Conservation (phyloP, 2,888 invertebrate genomes). For the Odontomyia ornata region DNA sequence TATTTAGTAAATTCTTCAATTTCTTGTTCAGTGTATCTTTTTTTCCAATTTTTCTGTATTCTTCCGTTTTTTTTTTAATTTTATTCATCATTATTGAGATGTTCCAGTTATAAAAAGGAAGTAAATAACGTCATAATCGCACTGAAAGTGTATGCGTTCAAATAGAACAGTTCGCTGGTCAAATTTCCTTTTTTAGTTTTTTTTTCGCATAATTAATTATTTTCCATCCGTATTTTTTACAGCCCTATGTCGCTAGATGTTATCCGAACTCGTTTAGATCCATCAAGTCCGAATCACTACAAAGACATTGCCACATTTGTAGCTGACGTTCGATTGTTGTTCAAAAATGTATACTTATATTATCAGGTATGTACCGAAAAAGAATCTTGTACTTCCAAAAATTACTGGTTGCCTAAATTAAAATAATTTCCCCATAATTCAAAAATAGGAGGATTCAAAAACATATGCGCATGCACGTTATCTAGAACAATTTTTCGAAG, state of each 20-base stretch:
- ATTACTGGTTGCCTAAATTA: not conserved
- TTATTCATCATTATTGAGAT: too few species aligned
- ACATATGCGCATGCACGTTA: slow-evolving; percentile 81
- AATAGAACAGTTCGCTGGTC: too few species aligned
- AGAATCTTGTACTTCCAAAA: not conserved
- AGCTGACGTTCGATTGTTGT: slow-evolving; percentile 83
- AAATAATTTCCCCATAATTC: slow-evolving; percentile 27
- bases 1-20: too few species aligned
- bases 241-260: slow-evolving; percentile 86
- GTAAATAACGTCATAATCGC: too few species aligned
- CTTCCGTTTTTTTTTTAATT: too few species aligned
- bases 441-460: slow-evolving; percentile 74
- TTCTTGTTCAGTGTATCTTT: too few species aligned
- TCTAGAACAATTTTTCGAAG: slow-evolving; percentile 86
- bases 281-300: slow-evolving; percentile 77
- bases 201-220: too few species aligned
- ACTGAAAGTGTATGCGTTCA: too few species aligned
- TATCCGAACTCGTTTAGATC: slow-evolving; percentile 82
- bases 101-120: too few species aligned
- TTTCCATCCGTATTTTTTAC: slow-evolving; percentile 40
- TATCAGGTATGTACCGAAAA: slow-evolving; percentile 72
- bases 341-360: slow-evolving; percentile 86
- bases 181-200: too few species aligned
- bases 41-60: too few species aligned
- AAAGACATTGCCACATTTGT: slow-evolving; percentile 78